Evolutionary conservation across 2,888 invertebrate genomes (phyloP).

Genomic region (Caenorhabditis sp.): DNA sequence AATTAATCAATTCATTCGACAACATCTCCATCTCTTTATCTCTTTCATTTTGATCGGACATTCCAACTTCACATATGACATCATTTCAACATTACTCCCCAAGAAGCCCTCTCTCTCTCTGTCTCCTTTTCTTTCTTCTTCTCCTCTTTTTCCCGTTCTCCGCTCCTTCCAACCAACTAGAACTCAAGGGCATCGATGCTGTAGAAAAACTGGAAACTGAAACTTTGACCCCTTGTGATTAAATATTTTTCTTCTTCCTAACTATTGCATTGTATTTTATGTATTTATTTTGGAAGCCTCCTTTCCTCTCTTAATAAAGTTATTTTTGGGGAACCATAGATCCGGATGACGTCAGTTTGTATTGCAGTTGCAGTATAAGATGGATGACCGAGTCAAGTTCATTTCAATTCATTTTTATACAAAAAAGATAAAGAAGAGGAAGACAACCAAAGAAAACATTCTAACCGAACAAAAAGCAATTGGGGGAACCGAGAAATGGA

Average conservation of each 20-base stretch:
- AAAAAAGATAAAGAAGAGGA: slow-evolving; percentile 19
- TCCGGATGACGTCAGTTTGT: slow-evolving; percentile 4
- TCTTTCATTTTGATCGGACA: slow-evolving; percentile 47
- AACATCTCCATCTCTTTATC: slow-evolving; percentile 21
- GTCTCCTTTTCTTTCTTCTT: too few species aligned
- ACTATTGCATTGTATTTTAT: too few species aligned
- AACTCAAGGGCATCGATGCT: too few species aligned
- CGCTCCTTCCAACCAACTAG: not conserved
- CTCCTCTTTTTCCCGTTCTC: too few species aligned
- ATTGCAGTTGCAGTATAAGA: not conserved
- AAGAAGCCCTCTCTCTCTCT: slow-evolving; percentile 16
- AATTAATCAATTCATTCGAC: not conserved
- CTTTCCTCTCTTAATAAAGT: slow-evolving; percentile 17
- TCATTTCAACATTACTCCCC: slow-evolving; percentile 30
- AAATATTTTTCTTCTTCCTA: too few species aligned
- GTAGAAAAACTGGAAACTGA: too few species aligned
- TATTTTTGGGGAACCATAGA: slow-evolving; percentile 35
- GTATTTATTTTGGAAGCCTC: slow-evolving; percentile 40
- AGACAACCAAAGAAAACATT: slow-evolving; percentile 47
- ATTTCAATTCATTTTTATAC: slow-evolving; percentile 21
- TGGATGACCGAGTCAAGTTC: slow-evolving; percentile 37
- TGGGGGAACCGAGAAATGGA: slow-evolving; percentile 37
- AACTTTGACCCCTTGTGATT: slow-evolving; percentile 27
- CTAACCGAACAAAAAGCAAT: slow-evolving; percentile 50
- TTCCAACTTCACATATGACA: slow-evolving; percentile 56